Evolutionary conservation across 2,888 invertebrate species (phyloP).

Genomic region (Lepeophtheirus nordmannii): DNA sequence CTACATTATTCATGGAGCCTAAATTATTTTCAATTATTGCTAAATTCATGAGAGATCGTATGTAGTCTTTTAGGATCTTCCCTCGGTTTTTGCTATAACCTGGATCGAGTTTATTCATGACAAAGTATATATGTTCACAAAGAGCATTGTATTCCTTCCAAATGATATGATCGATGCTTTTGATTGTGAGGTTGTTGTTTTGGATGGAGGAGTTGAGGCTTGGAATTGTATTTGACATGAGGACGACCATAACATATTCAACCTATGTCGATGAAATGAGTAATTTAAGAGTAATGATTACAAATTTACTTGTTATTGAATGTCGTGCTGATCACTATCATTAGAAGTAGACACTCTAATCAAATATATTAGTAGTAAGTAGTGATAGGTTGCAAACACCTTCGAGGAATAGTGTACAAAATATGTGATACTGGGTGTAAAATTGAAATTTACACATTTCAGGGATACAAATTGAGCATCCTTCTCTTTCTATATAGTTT

Average conservation of each 20-base stretch:
- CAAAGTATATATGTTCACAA: neutral
- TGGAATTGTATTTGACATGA: neutral
- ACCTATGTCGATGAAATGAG: neutral
- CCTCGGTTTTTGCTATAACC: slow-evolving; percentile 14
- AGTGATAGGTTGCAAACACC: too few relatives aligned
- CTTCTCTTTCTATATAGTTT: too few relatives aligned
- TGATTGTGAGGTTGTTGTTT: neutral
- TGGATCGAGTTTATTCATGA: slow-evolving; percentile 5
- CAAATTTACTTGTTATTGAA: neutral
- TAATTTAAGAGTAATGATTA: neutral
- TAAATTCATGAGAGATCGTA: neutral
- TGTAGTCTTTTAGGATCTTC: slow-evolving; percentile 12
- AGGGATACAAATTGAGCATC: too few relatives aligned
- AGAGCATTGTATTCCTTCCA: neutral
- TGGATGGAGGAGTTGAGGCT: neutral
- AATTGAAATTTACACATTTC: too few relatives aligned
- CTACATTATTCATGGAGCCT: neutral
- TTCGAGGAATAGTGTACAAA: too few relatives aligned
- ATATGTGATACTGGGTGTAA: too few relatives aligned
- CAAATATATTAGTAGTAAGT: too few relatives aligned
- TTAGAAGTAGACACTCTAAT: too few relatives aligned
- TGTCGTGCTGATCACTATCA: too few relatives aligned
- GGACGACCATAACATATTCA: neutral
- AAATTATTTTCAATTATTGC: neutral
- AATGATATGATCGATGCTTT: neutral